phyloP scores from a whole-genome alignment of 2,888 invertebrate species.

The Seladonia tumulorum region DNA sequence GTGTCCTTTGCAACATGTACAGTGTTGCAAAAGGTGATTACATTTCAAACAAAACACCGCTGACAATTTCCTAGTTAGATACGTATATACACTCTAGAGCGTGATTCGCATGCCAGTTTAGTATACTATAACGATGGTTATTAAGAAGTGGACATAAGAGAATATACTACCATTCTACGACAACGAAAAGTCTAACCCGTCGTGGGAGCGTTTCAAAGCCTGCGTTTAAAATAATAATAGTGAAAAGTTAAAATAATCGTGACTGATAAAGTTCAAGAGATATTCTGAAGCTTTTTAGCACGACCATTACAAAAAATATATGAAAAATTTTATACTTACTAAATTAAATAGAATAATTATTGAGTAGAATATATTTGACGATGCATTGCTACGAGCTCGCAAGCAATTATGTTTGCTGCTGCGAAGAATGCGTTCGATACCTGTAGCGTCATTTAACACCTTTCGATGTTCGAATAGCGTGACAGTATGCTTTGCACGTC shows the following conservation, averaged over 20 bases:
- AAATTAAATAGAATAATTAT: no score
- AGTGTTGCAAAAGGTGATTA: slow-evolving; percentile 13
- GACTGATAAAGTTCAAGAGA: no score
- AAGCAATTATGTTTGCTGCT: background rate
- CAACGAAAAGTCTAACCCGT: no score
- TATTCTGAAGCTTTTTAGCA: no score
- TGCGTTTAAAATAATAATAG: no score
- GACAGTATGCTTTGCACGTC: background rate
- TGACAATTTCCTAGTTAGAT: background rate
- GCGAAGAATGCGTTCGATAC: background rate
- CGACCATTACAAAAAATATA: no score
- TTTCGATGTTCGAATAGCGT: background rate
- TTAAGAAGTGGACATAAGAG: background rate
- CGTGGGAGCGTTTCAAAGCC: no score
- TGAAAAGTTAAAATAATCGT: no score
- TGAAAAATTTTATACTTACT: no score
- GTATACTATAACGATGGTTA: background rate
- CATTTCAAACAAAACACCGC: background rate
- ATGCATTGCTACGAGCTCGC: background rate
- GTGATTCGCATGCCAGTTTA: background rate
- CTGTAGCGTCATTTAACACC: background rate
- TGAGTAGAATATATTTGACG: no score
- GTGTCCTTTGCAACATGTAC: slow-evolving; percentile 25
- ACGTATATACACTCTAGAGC: background rate
- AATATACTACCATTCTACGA: no score